phyloP scores from a whole-genome alignment of 2,797 vertebrate species.

The Borostomias antarcticus region DNA sequence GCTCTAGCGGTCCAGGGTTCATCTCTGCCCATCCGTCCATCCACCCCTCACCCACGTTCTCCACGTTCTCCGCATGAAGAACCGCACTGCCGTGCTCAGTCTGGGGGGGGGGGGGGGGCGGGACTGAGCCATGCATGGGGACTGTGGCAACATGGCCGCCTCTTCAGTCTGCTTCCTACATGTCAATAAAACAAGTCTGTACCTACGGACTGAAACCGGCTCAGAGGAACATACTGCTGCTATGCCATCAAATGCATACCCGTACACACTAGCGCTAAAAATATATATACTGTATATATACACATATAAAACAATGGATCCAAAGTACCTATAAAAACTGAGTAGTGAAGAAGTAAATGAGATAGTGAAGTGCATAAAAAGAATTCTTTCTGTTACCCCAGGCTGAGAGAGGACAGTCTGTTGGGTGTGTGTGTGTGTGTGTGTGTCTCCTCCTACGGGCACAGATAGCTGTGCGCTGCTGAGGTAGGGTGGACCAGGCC shows the following conservation, averaged over 20 bases:
- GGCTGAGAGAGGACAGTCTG: conserved; percentile 37
- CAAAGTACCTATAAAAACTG: conserved; percentile 63
- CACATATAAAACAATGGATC: conserved; percentile 67
- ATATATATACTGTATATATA: conserved; percentile 63
- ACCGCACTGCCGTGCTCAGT: neutral
- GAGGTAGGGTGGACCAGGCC: conserved; percentile 77
- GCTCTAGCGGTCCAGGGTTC: neutral
- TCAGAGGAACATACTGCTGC: conserved; percentile 47
- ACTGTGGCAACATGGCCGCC: conserved; percentile 34
- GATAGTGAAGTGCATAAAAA: conserved; percentile 63
- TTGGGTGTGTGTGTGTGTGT: conserved; percentile 12
- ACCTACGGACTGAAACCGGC: conserved; percentile 37
- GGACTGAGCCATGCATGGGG: no score
- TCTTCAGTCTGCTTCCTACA: conserved; percentile 50
- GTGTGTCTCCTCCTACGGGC: conserved; percentile 64
- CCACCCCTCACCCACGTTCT: conserved; percentile 12
- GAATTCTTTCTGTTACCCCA: conserved; percentile 50
- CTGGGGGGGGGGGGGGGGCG: neutral
- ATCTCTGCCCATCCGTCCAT: neutral
- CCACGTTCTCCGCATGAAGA: neutral
- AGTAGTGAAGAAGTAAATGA: conserved; percentile 57
- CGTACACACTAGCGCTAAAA: conserved; percentile 66
- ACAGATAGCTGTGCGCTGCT: conserved; percentile 75
- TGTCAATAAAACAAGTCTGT: conserved; percentile 38
- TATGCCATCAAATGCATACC: conserved; percentile 55